Percentiles rank a stretch among this genome's conserved stretches.
phyloP scores from a whole-genome alignment of 1,140 invertebrate genomes.

The Platyscapa corneri region DNA sequence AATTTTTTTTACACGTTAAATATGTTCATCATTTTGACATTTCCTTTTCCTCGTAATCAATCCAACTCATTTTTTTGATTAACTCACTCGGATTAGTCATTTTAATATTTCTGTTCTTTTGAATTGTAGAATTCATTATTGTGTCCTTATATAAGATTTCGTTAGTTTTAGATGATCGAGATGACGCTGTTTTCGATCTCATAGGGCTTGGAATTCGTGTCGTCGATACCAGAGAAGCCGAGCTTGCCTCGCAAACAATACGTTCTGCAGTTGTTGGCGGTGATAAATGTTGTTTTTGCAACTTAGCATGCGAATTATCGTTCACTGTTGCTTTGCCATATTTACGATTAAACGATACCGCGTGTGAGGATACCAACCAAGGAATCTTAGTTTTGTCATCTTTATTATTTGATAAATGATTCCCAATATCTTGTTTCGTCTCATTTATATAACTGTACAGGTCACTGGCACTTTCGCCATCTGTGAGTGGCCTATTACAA shows the following conservation, averaged over 20 bases:
- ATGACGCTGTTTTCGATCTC: neutral
- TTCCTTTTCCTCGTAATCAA: too few relatives aligned
- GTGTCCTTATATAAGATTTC: neutral
- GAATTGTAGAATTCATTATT: neutral
- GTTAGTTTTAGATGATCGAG: neutral
- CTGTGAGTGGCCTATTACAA: neutral
- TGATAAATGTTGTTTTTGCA: neutral
- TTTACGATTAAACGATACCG: neutral
- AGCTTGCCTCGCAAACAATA: too few relatives aligned
- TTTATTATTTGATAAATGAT: neutral
- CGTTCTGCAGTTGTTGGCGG: too few relatives aligned
- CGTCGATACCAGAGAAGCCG: too few relatives aligned
- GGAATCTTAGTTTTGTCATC: neutral
- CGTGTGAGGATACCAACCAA: neutral
- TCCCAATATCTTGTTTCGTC: neutral
- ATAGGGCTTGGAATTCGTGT: too few relatives aligned
- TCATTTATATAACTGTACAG: slow-evolving; percentile 3
- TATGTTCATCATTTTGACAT: too few relatives aligned
- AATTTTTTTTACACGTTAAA: too few relatives aligned
- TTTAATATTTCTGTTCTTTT: too few relatives aligned
- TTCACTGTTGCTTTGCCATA: neutral
- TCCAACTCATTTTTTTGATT: too few relatives aligned
- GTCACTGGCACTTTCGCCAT: slow-evolving; percentile 31
- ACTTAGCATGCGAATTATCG: neutral
- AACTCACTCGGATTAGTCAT: too few relatives aligned